Evolutionary conservation across 1,140 invertebrate genomes (phyloP), one percentile per base, ranked within the genome.

Genomic region (Asobara japonica): DNA sequence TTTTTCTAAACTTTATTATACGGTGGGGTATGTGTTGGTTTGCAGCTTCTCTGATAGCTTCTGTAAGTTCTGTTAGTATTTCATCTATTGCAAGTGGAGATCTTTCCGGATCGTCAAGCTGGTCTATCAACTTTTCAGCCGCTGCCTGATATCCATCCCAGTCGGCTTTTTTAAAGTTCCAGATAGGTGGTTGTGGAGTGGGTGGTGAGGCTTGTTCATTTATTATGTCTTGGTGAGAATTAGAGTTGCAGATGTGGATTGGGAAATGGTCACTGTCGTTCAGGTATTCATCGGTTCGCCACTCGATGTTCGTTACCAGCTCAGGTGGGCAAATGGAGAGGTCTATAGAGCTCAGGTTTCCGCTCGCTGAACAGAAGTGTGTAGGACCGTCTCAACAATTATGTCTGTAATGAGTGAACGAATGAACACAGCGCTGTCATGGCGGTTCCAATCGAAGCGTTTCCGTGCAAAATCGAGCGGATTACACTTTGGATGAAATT

Each of bases 131-230:
- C 16, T 74, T 30, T 2, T 38, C 20, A 20, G 25, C 0, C 65
- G 62, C 1, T 61, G 31, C 33, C 64, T 64, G 36, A 48, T 75
- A 83, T 56, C 27, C 30, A 36, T 7, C 6, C 77, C 79, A 84
- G 56, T 82, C 65, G 0, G 79, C 81, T 71, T 75, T 64, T 1
- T 82, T 45, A 22, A 78, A 77, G 66, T 78, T 81, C 77, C 78
- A 80, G 66, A 8, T 73, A 65, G 18, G 71, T 16, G 64, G 10
- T 61, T 20, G 2, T 7, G 7, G 3, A 7, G 8, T 8, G 3
- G n/a, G 10, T 41, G 3, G 3, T 8, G 4, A 41, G 4, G 36
- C 3, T n/a, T 6, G 3, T 41, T 41, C 36, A 11, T 41, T 41
- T 41, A 8, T 41, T 6, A 2, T 13, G 3, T 41, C 36, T 4